These are phyloP conservation scores for Cabera pusaria DNA, from an alignment of 2,888 invertebrate genomes.

Conservation along the genomic window DNA sequence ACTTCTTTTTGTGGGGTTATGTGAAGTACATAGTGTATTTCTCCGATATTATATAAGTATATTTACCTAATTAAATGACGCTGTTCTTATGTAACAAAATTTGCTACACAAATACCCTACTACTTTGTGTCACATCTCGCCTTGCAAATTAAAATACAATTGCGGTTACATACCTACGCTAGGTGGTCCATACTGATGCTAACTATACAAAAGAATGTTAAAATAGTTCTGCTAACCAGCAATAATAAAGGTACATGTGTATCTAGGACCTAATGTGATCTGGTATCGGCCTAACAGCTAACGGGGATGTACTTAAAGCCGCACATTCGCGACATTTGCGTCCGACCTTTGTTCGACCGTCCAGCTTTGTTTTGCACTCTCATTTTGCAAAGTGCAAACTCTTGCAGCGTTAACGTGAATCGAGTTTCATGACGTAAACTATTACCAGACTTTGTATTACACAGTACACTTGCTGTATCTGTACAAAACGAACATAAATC, in stretches of 20 bases:
- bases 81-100: too few relatives aligned
- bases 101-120: too few relatives aligned
- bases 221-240: conserved; percentile 12
- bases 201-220: too few relatives aligned
- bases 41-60: too few relatives aligned
- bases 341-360: conserved; percentile 40
- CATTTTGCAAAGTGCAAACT: conserved; percentile 74
- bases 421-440: conserved; percentile 58
- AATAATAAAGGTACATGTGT: conserved; percentile 39
- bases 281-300: conserved; percentile 38
- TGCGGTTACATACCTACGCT: too few relatives aligned
- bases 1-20: too few relatives aligned
- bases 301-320: conserved; percentile 30
- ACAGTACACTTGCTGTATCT: conserved; percentile 28
- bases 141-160: too few relatives aligned
- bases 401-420: conserved; percentile 60
- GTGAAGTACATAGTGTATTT: too few relatives aligned
- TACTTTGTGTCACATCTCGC: too few relatives aligned
- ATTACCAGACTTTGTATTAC: conserved; percentile 43
- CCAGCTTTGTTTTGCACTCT: conserved; percentile 62
- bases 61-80: too few relatives aligned
- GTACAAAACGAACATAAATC: conserved; percentile 29
- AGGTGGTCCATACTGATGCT: too few relatives aligned
- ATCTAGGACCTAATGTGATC: conserved; percentile 39
- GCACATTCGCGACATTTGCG: conserved; percentile 58